Evolutionary conservation across 1,140 invertebrate species (phyloP), one percentile per base, ranked within the genome.

Genomic region (Drosophila nannoptera): DNA sequence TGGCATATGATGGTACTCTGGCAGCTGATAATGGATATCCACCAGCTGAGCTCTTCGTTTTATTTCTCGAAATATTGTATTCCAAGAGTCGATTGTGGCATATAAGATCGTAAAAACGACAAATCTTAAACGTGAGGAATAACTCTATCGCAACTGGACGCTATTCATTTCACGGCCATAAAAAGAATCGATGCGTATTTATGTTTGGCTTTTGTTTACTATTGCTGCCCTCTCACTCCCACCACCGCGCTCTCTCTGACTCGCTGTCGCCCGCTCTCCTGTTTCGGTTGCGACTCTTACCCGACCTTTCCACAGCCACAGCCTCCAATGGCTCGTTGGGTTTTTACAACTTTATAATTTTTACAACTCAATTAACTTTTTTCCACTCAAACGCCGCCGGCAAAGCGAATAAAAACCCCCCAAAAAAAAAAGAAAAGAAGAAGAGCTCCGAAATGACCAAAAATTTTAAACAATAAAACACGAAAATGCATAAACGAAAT

Each of bases 311-410:
- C 38, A 14, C 62, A 61, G 36, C 33, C 33, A 42, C 22, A 46
- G 16, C 22, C 35, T 70, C 55, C 46, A 14, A 43, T 31, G 22
- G 56, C 50, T 69, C 32, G 43, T 64, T 69, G 53, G 40, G 50
- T 42, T 68, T 69, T 86, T 86, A 86, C 81, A 86, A 73, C 81
- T 86, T 86, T 86, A 86, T 86, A 86, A 86, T 86, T 86, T 86
- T 86, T 87, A 86, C 81, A 86, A 81, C 81, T 86, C 82, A 86
- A 86, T 86, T 87, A 87, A 86, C 65, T 83, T 86, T 75, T 76
- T 77, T 74, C 73, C 14, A 65, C 46, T 80, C 40, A 86, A 80
- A 77, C 74, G 74, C 64, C 73, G 78, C 61, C 75, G 69, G 49
- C 40, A 32, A 38, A 49, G 45, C 46, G 64, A 67, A 75, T 80